Evolutionary conservation across 2,797 vertebrate genomes (phyloP).

Genomic region (Denticeps clupeoides): DNA sequence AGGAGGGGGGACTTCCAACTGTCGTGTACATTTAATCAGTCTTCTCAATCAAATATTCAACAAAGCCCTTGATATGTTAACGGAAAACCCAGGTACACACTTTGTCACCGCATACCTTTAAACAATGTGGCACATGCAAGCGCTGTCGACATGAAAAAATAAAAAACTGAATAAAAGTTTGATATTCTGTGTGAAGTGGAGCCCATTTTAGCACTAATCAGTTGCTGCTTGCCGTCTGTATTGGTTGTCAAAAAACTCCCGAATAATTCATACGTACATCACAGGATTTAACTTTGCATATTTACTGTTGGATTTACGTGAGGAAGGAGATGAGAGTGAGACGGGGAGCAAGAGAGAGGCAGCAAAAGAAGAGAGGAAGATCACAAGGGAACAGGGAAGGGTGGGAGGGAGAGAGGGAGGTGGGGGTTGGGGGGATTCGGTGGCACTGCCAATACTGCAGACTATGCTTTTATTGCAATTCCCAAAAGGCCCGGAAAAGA

Average conservation of each 20-base stretch:
- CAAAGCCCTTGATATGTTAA: too few species aligned
- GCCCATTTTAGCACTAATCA: conserved; percentile 24
- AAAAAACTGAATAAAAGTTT: too few species aligned
- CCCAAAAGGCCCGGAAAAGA: conserved; percentile 27
- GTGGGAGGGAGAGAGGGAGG: conserved; percentile 9
- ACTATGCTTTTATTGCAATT: conserved; percentile 26
- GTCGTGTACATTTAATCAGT: too few species aligned
- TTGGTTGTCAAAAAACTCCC: conserved; percentile 30
- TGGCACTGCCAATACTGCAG: conserved; percentile 23
- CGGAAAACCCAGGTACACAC: too few species aligned
- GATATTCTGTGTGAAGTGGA: conserved; percentile 20
- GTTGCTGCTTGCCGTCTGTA: conserved; percentile 25
- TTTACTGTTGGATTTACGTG: conserved; percentile 31
- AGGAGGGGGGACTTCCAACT: too few species aligned
- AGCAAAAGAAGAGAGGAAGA: conserved; percentile 9
- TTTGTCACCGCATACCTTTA: too few species aligned
- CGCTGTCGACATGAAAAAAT: too few species aligned
- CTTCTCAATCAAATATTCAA: too few species aligned
- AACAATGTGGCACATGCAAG: too few species aligned
- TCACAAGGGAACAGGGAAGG: conserved; percentile 8
- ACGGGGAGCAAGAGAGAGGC: conserved; percentile 6
- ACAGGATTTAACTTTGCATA: conserved; percentile 28
- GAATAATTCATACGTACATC: conserved; percentile 31
- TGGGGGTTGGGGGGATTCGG: conserved; percentile 12
- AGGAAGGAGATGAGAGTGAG: conserved; percentile 5